Conservation (phyloP, 2,797 vertebrate species). For the Toxotes lorentzi region DNA sequence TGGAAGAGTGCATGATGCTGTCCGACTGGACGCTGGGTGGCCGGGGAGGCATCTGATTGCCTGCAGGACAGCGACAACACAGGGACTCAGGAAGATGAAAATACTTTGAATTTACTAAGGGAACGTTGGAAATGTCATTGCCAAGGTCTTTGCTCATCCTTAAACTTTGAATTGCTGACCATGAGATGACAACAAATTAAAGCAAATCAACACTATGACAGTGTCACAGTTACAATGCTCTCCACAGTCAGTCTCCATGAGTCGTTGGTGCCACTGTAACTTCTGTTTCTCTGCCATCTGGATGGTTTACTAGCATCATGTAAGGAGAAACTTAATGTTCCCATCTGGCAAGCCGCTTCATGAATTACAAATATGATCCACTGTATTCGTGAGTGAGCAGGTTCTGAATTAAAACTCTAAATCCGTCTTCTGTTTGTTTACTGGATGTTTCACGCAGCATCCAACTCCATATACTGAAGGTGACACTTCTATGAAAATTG, state of each 20-base stretch:
- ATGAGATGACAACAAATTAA: slow-evolving; percentile 1
- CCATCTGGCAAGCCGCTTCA: slow-evolving; percentile 50
- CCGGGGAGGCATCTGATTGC: slow-evolving; percentile 98
- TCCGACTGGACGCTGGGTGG: slow-evolving; percentile 98
- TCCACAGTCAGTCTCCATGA: not conserved
- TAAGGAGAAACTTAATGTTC: slow-evolving; percentile 50
- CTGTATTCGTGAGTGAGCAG: slow-evolving; percentile 34
- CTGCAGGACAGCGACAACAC: slow-evolving; percentile 75
- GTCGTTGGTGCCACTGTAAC: slow-evolving; percentile 3
- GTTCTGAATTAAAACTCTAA: slow-evolving; percentile 55
- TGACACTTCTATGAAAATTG: slow-evolving; percentile 17
- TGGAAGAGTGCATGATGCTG: slow-evolving; percentile 94
- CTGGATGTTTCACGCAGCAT: slow-evolving; percentile 30
- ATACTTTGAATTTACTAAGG: not conserved
- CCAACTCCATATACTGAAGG: not conserved
- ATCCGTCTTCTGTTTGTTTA: slow-evolving; percentile 42
- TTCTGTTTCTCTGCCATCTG: slow-evolving; percentile 29
- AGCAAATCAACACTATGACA: not conserved
- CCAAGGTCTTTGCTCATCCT: not conserved
- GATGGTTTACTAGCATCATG: slow-evolving; percentile 43
- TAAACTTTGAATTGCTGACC: slow-evolving; percentile 1
- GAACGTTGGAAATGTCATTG: not conserved
- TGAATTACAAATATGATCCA: slow-evolving; percentile 59
- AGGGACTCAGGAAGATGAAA: not conserved
- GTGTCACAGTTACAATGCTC: not conserved